Conservation (phyloP, 1,140 invertebrate species). For the Palaemon carinicauda region DNA sequence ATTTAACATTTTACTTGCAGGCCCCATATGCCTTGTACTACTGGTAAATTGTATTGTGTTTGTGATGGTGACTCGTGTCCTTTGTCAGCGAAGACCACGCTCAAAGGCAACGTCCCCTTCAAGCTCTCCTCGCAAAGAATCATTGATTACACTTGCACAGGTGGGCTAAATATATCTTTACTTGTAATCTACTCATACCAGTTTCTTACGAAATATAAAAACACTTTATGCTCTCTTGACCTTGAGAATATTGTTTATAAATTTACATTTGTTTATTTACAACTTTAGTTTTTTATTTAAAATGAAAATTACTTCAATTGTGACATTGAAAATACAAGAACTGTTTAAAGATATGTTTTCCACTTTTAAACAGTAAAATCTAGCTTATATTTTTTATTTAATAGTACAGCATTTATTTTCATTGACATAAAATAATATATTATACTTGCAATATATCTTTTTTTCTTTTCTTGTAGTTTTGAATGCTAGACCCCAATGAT, state of each 20-base stretch:
- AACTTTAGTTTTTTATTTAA: too few relatives aligned
- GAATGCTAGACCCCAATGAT: not conserved
- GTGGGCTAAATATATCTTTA: not conserved
- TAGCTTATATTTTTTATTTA: too few relatives aligned
- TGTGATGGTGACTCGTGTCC: conserved; percentile 66
- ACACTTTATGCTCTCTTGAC: not conserved
- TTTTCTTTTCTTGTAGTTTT: too few relatives aligned
- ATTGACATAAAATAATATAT: too few relatives aligned
- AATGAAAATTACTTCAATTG: too few relatives aligned
- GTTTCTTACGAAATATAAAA: not conserved
- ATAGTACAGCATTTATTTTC: too few relatives aligned
- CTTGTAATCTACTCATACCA: too few relatives aligned
- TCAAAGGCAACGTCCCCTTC: not conserved
- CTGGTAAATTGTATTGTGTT: conserved; percentile 68
- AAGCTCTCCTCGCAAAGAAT: not conserved
- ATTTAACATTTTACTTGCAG: conserved; percentile 33
- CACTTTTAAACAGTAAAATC: too few relatives aligned
- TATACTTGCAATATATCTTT: too few relatives aligned
- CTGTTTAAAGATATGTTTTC: too few relatives aligned
- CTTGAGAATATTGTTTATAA: not conserved
- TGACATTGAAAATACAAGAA: too few relatives aligned
- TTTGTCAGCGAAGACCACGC: conserved; percentile 63
- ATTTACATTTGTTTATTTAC: not conserved
- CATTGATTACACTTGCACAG: conserved; percentile 26
- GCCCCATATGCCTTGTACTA: conserved; percentile 67